phyloP scores from a whole-genome alignment of 30 jellyfish, hydroid and myxozoan species.

The Rhopilema esculentum region DNA sequence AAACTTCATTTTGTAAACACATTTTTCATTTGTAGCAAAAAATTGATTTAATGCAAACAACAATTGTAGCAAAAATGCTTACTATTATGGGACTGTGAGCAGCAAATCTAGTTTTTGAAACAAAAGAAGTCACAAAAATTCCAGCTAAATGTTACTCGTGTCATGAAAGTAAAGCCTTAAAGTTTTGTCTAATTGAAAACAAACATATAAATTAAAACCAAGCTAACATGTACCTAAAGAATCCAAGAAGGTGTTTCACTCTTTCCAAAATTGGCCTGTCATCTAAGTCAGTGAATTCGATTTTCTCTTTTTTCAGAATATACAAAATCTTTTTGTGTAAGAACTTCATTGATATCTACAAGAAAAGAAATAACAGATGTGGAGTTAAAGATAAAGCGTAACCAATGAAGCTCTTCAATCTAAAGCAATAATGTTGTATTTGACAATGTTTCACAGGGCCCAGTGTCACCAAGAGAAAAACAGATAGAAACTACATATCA shows the following conservation, averaged over 20 bases:
- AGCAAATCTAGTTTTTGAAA: too few species aligned
- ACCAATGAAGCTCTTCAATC: too few species aligned
- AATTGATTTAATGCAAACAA: too few species aligned
- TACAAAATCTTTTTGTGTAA: conserved; percentile 16
- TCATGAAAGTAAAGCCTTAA: too few species aligned
- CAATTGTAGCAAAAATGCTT: too few species aligned
- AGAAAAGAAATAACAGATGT: neutral
- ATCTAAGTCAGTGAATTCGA: conserved; percentile 12
- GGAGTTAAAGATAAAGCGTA: neutral
- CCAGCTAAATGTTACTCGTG: too few species aligned
- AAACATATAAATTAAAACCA: neutral
- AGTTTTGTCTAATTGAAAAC: neutral
- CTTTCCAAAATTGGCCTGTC: conserved; percentile 40
- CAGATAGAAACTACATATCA: too few species aligned
- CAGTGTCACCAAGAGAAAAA: too few species aligned
- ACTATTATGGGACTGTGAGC: too few species aligned
- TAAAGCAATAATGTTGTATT: neutral
- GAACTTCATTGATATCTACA: conserved; percentile 40
- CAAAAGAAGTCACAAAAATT: too few species aligned
- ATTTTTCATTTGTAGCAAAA: too few species aligned
- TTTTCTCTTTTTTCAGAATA: conserved; percentile 42
- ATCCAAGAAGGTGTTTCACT: conserved; percentile 39
- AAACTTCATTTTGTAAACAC: too few species aligned
- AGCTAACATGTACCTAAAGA: conserved; percentile 42
- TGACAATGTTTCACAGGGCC: neutral